Conservation (phyloP, 2,113 vertebrate species). For the Craseonycteris thonglongyai region DNA sequence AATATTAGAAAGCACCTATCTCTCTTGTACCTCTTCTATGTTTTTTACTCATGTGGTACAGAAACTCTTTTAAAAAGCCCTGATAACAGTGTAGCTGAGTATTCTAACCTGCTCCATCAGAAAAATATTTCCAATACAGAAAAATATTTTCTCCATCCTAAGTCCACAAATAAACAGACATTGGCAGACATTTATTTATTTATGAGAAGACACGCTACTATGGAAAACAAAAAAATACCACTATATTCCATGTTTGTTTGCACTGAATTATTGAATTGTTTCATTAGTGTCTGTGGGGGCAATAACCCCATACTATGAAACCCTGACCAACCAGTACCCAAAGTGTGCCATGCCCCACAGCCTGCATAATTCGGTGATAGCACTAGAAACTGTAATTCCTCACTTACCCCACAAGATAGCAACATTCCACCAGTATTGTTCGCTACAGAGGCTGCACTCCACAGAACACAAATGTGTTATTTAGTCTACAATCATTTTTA, state of each 20-base stretch:
- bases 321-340: not conserved
- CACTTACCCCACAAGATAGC: constrained; percentile 25
- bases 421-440: not conserved
- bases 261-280: not conserved
- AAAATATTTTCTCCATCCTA: not conserved
- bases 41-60: not conserved
- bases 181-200: not conserved
- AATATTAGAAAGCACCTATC: not conserved
- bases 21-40: not conserved
- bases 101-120: not conserved
- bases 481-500: not conserved
- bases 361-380: accelerated
- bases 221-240: too few species aligned
- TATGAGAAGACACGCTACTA: not conserved
- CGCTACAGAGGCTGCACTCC: accelerated
- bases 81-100: not conserved
- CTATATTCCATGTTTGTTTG: not conserved
- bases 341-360: not conserved
- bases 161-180: not conserved
- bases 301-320: not conserved
- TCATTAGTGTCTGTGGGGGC: accelerated
- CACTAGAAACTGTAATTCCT: not conserved
- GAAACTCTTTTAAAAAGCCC: not conserved
- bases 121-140: too few species aligned
- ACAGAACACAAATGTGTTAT: not conserved